Conservation (phyloP, 2,113 vertebrate genomes). For the Dolichotis patagonum region DNA sequence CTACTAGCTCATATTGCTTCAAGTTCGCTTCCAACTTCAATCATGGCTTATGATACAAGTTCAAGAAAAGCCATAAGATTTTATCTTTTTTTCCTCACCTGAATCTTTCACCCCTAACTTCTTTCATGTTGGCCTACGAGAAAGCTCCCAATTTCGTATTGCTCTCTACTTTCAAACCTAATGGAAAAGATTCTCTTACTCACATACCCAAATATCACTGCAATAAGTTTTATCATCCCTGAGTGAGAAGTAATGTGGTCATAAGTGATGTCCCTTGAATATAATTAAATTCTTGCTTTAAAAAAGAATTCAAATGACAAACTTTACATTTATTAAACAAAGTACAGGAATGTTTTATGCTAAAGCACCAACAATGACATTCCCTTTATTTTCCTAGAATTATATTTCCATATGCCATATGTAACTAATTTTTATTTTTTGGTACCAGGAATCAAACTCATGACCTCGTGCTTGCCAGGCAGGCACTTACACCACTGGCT, state of each 20-base stretch:
- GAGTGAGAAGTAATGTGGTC: not conserved
- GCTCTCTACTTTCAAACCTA: not conserved
- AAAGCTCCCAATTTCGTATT: not conserved
- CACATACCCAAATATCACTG: not conserved
- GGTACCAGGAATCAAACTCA: no score
- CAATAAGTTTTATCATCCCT: not conserved
- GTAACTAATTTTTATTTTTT: not conserved
- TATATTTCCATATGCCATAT: not conserved
- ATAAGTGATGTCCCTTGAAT: not conserved
- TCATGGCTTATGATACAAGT: not conserved
- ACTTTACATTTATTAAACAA: not conserved
- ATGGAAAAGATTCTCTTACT: not conserved
- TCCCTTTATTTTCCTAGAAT: not conserved
- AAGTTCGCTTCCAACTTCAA: not conserved
- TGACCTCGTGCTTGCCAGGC: no score
- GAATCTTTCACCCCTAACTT: not conserved
- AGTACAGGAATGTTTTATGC: not conserved
- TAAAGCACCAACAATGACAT: not conserved
- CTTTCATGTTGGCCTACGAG: not conserved
- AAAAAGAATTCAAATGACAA: not conserved
- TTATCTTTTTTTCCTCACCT: not conserved
- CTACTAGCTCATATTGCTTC: not conserved
- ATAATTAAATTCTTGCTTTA: not conserved
- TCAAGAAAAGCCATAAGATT: not conserved
- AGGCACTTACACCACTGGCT: no score